These are phyloP conservation scores for Agrochola circellaris DNA, from an alignment of 2,888 invertebrate genomes.

Conservation along the genomic window DNA sequence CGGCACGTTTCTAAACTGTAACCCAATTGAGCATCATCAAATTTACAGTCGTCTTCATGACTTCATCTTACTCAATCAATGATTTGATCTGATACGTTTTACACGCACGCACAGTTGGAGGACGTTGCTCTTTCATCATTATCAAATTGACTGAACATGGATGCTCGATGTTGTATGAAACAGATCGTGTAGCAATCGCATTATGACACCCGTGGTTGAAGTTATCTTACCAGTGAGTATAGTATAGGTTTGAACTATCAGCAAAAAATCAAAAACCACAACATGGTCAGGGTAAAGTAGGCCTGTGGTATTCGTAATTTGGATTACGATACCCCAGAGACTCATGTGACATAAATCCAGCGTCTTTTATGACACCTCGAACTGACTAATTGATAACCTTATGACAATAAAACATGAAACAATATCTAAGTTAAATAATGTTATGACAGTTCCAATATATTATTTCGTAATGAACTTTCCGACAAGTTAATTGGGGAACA, in stretches of 20 bases:
- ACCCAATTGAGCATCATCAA: neutral
- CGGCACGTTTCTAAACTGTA: too few relatives aligned
- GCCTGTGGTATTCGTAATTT: neutral
- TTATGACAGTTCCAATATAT: constrained; percentile 6
- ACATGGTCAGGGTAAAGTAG: neutral
- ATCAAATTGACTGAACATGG: neutral
- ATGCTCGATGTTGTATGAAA: neutral
- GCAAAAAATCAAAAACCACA: neutral
- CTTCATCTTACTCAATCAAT: neutral
- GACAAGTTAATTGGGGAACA: constrained; percentile 27
- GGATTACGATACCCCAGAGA: neutral
- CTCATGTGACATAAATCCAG: neutral
- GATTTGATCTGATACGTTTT: constrained; percentile 14
- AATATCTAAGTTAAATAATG: neutral
- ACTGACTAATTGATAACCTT: neutral
- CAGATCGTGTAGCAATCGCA: neutral
- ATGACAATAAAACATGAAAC: neutral
- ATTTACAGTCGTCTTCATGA: neutral
- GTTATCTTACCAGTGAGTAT: neutral
- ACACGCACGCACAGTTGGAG: neutral
- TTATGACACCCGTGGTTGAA: neutral
- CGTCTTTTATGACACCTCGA: neutral
- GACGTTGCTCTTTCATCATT: neutral
- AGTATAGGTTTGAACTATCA: too few relatives aligned
- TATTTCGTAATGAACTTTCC: neutral